phyloP scores from a whole-genome alignment of 1,140 invertebrate genomes.

The Meloidogyne chitwoodi region DNA sequence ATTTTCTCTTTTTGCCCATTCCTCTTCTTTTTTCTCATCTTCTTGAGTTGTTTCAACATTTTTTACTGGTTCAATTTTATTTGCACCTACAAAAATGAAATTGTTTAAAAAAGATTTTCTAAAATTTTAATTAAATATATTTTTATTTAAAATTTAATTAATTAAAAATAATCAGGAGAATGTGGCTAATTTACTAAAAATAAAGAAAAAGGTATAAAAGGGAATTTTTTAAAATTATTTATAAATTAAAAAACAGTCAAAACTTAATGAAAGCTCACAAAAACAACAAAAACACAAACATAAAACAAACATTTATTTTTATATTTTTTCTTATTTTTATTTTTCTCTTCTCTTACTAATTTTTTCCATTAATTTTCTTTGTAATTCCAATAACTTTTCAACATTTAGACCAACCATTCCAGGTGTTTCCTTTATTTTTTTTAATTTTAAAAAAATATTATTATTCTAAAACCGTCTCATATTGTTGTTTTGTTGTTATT shows the following conservation, averaged over 20 bases:
- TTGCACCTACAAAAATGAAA: slow-evolving; percentile 12
- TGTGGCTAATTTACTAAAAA: neutral
- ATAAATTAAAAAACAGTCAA: neutral
- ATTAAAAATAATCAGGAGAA: neutral
- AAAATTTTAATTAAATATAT: too few relatives aligned
- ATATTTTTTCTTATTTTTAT: neutral
- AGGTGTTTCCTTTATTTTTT: slow-evolving; percentile 46
- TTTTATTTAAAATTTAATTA: neutral
- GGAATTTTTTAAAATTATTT: neutral
- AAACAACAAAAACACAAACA: neutral
- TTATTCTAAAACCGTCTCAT: slow-evolving; percentile 43
- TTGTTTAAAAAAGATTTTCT: neutral
- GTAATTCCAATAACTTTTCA: slow-evolving; percentile 49
- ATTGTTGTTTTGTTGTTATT: slow-evolving; percentile 57
- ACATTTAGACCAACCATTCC: slow-evolving; percentile 53
- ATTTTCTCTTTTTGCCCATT: slow-evolving; percentile 13
- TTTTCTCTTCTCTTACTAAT: slow-evolving; percentile 41
- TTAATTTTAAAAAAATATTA: neutral
- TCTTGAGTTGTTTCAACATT: neutral
- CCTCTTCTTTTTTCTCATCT: slow-evolving; percentile 2
- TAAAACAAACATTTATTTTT: neutral
- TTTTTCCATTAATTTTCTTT: slow-evolving; percentile 51
- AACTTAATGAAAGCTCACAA: neutral
- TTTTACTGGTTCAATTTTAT: slow-evolving; percentile 16
- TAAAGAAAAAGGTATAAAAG: too few relatives aligned